phyloP scores from a whole-genome alignment of 2,113 vertebrate species.

The Physeter macrocephalus region DNA sequence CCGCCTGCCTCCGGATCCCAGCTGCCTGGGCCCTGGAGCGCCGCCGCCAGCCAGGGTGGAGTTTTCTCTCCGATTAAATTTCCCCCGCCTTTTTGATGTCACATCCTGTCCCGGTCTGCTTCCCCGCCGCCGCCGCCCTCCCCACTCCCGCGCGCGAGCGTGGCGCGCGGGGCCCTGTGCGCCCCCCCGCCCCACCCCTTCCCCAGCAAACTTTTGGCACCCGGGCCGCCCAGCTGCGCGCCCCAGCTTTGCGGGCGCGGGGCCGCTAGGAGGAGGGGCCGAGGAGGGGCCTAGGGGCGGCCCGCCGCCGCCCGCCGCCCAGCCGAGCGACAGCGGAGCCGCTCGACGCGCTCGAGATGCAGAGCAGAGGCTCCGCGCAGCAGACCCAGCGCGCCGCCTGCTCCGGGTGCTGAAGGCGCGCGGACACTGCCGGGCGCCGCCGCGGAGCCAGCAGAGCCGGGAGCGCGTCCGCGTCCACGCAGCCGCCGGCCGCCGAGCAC shows the following conservation, averaged over 20 bases:
- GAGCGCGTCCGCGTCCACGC: slow-evolving; percentile 58
- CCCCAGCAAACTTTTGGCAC: slow-evolving; percentile 86
- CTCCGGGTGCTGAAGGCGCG: slow-evolving; percentile 81
- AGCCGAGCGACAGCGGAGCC: slow-evolving; percentile 63
- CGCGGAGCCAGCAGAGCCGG: slow-evolving; percentile 5
- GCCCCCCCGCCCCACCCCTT: slow-evolving; percentile 59
- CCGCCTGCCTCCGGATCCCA: rapidly evolving
- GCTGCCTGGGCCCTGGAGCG: not conserved
- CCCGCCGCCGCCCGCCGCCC: slow-evolving; percentile 45
- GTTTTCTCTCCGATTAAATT: slow-evolving; percentile 78
- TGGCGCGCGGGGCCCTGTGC: slow-evolving; percentile 44
- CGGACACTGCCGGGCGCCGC: slow-evolving; percentile 18
- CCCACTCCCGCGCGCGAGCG: not conserved
- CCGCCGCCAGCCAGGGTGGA: not conserved
- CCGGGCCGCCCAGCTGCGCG: slow-evolving; percentile 70
- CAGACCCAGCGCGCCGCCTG: slow-evolving; percentile 78
- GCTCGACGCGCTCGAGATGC: slow-evolving; percentile 87
- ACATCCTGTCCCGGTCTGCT: slow-evolving; percentile 85
- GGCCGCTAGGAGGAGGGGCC: slow-evolving; percentile 62
- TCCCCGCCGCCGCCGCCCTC: slow-evolving; percentile 74
- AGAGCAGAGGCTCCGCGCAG: slow-evolving; percentile 82
- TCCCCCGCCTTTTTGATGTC: slow-evolving; percentile 87
- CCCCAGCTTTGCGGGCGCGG: slow-evolving; percentile 66
- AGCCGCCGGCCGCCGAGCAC: slow-evolving; percentile 55
- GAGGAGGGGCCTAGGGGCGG: not conserved